Evolutionary conservation across 1,140 invertebrate species (phyloP).

Genomic region (Zaprionus gabonicus): DNA sequence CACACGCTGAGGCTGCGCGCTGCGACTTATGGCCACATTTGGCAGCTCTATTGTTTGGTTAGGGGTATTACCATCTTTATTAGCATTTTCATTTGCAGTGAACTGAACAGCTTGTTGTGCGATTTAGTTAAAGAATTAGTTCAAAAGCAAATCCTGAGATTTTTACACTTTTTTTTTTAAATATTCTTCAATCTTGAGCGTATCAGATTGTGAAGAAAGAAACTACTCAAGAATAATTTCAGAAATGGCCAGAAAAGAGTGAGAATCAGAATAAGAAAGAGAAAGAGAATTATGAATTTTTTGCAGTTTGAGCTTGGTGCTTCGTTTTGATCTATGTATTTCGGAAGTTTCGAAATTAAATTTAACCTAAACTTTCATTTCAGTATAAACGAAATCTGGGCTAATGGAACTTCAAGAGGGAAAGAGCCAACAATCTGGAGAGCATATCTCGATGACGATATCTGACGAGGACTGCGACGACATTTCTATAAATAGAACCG

Average conservation of each 20-base stretch:
- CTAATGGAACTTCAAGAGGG: background rate
- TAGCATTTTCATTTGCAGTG: background rate
- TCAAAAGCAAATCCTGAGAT: background rate
- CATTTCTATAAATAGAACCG: conserved; percentile 53
- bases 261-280: background rate
- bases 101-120: background rate
- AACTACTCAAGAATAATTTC: background rate
- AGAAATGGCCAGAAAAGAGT: background rate
- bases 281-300: background rate
- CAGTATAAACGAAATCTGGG: background rate
- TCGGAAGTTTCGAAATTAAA: conserved; percentile 2
- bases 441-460: conserved; percentile 24
- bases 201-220: background rate
- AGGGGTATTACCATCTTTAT: conserved; percentile 1
- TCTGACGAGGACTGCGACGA: background rate
- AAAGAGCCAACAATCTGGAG: background rate
- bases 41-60: conserved; percentile 17
- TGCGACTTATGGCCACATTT: conserved; percentile 21
- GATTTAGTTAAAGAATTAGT: background rate
- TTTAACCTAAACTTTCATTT: background rate
- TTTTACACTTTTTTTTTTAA: background rate
- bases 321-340: background rate
- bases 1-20: conserved; percentile 35
- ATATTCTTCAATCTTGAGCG: background rate
- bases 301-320: background rate